Evolutionary conservation across 2,113 vertebrate species (phyloP).

Genomic region (Mungos mungo): DNA sequence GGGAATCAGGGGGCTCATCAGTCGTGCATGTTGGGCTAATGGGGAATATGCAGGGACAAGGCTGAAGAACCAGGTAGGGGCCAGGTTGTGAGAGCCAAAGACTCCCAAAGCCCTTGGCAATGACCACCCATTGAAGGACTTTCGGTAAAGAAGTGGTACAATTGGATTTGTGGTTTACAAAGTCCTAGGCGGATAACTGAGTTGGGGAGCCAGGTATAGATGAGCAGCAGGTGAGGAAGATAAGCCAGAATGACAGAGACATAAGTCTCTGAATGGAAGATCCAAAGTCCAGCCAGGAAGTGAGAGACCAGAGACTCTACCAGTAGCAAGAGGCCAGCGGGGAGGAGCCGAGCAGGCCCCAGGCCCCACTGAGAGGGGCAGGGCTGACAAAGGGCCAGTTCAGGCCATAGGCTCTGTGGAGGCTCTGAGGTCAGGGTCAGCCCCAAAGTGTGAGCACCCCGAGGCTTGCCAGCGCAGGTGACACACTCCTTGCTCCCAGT

Average conservation of each 20-base stretch:
- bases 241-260: neutral
- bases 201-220: neutral
- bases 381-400: neutral
- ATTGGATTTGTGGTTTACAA: neutral
- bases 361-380: neutral
- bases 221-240: neutral
- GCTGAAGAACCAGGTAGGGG: neutral
- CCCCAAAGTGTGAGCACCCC: neutral
- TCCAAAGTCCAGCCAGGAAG: neutral
- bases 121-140: neutral
- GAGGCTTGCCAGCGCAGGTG: neutral
- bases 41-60: neutral
- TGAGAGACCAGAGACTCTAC: neutral
- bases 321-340: neutral
- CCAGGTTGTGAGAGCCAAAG: neutral
- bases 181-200: neutral
- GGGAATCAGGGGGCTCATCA: neutral
- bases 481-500: no score
- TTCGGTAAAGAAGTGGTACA: neutral
- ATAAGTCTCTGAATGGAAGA: neutral
- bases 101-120: neutral
- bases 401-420: neutral
- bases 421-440: neutral
- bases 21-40: neutral
- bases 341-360: accelerated